Evolutionary conservation across 2,113 vertebrate species (phyloP), one percentile per base, ranked within the genome.

Genomic region (Agelaius tricolor): DNA sequence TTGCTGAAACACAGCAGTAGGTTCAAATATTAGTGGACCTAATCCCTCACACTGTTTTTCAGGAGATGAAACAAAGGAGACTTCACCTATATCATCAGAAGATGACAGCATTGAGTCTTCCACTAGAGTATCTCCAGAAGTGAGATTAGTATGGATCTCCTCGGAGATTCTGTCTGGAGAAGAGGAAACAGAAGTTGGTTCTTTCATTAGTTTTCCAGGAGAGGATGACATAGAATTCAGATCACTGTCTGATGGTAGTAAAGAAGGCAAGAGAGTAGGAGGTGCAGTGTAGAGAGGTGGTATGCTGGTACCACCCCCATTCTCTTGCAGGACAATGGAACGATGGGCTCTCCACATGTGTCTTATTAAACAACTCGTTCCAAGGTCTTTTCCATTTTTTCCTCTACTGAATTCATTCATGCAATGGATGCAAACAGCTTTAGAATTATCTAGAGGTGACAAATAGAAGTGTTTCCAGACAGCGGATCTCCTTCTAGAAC

Each of bases 381-480:
- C 99, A 51, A 99, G 96, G 94, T 99, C 99, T 97, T 99, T 99
- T 10, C 99, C 99, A 41, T 99, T 99, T 98, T 99, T 99, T 8
- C 99, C 99, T 37, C 99, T 96, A 94, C 99, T 99, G 96, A 99
- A 99, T 96, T 99, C 99, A 84, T 99, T 99, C 99, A 99, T 99
- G 96, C 99, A 99, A 88, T 99, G 99, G 91, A 99, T 98, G 37
- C 99, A 99, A n/a, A 99, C 99, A 12, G 99, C 99, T 98, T 99
- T 99, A 90, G 99, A 99, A 96, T 97, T 99, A 97, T 99, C 99
- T 39, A 98, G 95, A 41, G 99, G 99, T 0, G 99, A 99, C 94
- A 99, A 98, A 97, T 99, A 99, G 92, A 99, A 99, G 95, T 99
- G 99, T 96, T 99, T 99, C 99, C 99, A 99, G 46, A 99, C 99